Evolutionary conservation across 2,113 vertebrate genomes (phyloP).

Genomic region (Prionailurus viverrinus): DNA sequence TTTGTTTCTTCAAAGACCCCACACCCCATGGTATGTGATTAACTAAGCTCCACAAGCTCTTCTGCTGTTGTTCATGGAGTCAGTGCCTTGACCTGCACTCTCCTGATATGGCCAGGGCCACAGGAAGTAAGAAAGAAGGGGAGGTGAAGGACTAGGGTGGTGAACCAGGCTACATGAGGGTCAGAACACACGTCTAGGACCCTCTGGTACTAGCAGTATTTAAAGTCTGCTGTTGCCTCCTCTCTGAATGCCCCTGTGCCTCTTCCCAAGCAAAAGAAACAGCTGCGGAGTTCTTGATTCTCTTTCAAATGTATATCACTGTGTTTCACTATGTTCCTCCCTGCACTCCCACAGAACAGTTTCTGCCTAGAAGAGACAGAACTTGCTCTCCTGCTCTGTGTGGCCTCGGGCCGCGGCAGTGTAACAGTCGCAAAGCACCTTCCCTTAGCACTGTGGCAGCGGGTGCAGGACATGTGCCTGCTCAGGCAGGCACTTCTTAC

Average conservation of each 20-base stretch:
- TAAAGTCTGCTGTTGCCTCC: neutral
- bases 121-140: neutral
- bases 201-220: neutral
- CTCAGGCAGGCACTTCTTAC: constrained; percentile 83
- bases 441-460: neutral
- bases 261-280: neutral
- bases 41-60: neutral
- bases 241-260: neutral
- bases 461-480: neutral
- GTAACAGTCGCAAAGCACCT: neutral
- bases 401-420: neutral
- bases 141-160: neutral
- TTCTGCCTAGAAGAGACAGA: neutral
- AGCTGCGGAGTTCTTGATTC: neutral
- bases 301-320: constrained; percentile 51
- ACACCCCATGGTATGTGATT: neutral
- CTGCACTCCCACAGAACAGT: neutral
- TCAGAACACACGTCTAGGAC: neutral
- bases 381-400: neutral
- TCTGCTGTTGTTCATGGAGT: neutral
- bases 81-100: neutral
- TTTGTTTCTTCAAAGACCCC: neutral
- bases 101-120: neutral
- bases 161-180: neutral
- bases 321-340: constrained; percentile 9